phyloP scores from a whole-genome alignment of 2,113 vertebrate species.

The Procapra przewalskii region DNA sequence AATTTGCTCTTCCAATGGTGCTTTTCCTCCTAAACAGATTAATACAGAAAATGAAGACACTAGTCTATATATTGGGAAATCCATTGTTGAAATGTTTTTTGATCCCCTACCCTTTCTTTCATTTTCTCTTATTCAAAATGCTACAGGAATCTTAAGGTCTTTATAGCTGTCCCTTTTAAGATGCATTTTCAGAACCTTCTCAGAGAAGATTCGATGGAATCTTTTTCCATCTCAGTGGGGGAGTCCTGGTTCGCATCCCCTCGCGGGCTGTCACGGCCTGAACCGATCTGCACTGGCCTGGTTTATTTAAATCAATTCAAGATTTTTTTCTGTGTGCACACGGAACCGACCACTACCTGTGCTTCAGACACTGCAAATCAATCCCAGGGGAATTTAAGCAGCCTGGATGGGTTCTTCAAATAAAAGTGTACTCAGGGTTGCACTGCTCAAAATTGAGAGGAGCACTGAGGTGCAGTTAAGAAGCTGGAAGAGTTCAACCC shows the following conservation, averaged over 20 bases:
- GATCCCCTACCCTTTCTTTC: neutral
- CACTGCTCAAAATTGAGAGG: conserved; percentile 11
- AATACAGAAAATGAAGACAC: neutral
- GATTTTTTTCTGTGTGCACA: conserved; percentile 15
- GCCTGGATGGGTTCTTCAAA: conserved; percentile 1
- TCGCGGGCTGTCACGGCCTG: neutral
- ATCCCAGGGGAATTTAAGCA: conserved; percentile 29
- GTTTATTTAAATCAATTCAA: conserved; percentile 52
- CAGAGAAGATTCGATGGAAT: conserved; percentile 29
- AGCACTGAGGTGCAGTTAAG: neutral
- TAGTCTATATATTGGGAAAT: neutral
- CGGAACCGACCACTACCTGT: conserved; percentile 7
- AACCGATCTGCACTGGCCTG: conserved; percentile 43
- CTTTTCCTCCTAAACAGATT: neutral
- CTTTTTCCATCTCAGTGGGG: conserved; percentile 58
- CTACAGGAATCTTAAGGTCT: neutral
- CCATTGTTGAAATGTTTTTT: neutral
- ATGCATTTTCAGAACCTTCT: conserved; percentile 18
- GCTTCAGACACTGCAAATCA: conserved; percentile 50
- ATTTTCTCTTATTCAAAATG: neutral
- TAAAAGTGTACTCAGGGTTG: neutral
- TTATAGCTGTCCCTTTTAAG: neutral
- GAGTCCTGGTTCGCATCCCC: conserved; percentile 40
- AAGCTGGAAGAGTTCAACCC: neutral
- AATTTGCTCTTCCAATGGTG: neutral